phyloP scores from a whole-genome alignment of 2,113 vertebrate genomes.

The Etheostoma spectabile region DNA sequence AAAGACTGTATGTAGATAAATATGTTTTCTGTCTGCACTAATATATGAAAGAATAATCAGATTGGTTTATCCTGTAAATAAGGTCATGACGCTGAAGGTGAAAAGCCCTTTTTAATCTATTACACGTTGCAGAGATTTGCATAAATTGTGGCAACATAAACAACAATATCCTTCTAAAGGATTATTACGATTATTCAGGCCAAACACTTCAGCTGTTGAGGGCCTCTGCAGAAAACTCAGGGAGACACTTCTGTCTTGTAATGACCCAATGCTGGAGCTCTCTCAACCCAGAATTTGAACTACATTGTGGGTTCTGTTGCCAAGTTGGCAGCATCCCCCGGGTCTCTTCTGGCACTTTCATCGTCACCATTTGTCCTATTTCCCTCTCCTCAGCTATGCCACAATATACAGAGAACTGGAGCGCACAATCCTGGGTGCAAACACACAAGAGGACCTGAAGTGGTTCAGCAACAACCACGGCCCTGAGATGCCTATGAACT shows the following conservation, averaged over 20 bases:
- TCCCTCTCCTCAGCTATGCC: slow-evolving; percentile 86
- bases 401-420: slow-evolving; percentile 96
- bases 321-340: slow-evolving; percentile 52
- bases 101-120: slow-evolving; percentile 1
- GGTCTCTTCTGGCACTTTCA: slow-evolving; percentile 43
- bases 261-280: slow-evolving; percentile 39
- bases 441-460: slow-evolving; percentile 96
- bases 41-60: not conserved
- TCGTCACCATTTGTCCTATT: slow-evolving; percentile 52
- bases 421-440: slow-evolving; percentile 90
- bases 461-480: slow-evolving; percentile 98
- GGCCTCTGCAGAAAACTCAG: slow-evolving; percentile 27
- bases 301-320: slow-evolving; percentile 21
- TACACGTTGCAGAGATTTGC: slow-evolving; percentile 4
- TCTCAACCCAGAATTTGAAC: slow-evolving; percentile 46
- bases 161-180: not conserved
- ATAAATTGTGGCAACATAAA: not conserved
- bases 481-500: slow-evolving; percentile 97
- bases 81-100: not conserved
- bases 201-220: slow-evolving; percentile 9
- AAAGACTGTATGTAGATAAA: not conserved
- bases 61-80: not conserved
- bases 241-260: slow-evolving; percentile 38
- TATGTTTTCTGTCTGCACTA: not conserved
- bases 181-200: slow-evolving; percentile 22